Percentiles rank a stretch among this genome's conserved stretches.
Conservation (phyloP, 2,113 vertebrate genomes). For the Isichthys henryi region DNA sequence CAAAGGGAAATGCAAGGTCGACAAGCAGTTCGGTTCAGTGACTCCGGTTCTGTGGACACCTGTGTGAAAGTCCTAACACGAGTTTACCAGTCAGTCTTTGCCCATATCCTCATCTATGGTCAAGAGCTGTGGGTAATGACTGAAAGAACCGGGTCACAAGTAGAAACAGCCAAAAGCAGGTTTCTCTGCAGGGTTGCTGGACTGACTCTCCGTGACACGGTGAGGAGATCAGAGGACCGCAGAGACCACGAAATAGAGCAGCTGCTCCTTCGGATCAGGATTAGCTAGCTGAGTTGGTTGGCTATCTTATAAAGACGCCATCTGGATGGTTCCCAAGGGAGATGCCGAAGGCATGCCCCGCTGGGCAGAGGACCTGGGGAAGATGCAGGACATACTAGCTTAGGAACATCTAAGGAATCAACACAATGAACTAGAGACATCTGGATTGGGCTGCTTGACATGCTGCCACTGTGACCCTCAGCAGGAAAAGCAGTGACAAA, state of each 20-base stretch:
- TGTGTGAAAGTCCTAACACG: background rate
- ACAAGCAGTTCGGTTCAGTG: background rate
- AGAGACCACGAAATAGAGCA: background rate
- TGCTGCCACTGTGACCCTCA: background rate
- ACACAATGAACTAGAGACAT: background rate
- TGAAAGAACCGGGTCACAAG: background rate
- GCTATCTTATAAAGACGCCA: background rate
- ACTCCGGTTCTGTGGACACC: background rate
- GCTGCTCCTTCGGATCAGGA: background rate
- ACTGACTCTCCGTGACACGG: background rate
- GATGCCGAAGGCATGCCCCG: background rate
- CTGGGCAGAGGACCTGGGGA: background rate
- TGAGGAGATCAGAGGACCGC: background rate
- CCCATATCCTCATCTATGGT: background rate
- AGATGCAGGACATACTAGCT: background rate
- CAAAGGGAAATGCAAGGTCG: background rate
- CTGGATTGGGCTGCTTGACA: background rate
- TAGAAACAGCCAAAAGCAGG: background rate
- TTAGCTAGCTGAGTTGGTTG: background rate
- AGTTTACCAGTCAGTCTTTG: background rate
- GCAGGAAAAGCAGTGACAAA: background rate
- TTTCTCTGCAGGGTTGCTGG: background rate
- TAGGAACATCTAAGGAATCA: background rate
- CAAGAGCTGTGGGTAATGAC: background rate
- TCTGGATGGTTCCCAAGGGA: background rate